Evolutionary conservation across 2,888 invertebrate species (phyloP).

Genomic region (Chrysotoxum bicinctum): DNA sequence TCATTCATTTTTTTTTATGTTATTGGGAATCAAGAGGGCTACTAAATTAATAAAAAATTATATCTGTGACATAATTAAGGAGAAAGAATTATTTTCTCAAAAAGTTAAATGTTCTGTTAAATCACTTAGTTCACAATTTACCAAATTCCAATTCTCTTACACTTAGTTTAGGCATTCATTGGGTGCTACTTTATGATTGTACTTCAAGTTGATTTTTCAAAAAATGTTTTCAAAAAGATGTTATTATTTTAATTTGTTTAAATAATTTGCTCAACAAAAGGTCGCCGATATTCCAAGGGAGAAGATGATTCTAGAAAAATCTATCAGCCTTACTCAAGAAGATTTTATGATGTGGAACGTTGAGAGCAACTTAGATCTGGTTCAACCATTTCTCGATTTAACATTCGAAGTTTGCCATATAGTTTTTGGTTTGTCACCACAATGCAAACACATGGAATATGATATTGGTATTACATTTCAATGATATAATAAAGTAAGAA

Average conservation of each 20-base stretch:
- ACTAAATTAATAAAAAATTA: too few relatives aligned
- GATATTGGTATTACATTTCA: conserved; percentile 84
- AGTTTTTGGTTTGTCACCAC: conserved; percentile 91
- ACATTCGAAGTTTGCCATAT: conserved; percentile 93
- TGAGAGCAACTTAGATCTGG: conserved; percentile 85
- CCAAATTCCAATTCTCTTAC: too few relatives aligned
- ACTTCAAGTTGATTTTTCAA: too few relatives aligned
- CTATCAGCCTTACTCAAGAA: conserved; percentile 86
- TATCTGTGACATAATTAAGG: too few relatives aligned
- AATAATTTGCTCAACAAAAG: background rate
- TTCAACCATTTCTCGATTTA: conserved; percentile 87
- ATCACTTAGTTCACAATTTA: too few relatives aligned
- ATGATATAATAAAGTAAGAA: background rate
- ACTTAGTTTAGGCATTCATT: too few relatives aligned
- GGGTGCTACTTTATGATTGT: too few relatives aligned
- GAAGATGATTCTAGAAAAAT: conserved; percentile 73
- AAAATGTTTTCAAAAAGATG: too few relatives aligned
- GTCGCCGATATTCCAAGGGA: background rate
- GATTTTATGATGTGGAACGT: conserved; percentile 95
- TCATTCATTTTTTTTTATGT: too few relatives aligned
- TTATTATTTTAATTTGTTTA: background rate
- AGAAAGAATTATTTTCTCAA: too few relatives aligned
- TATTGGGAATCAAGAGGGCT: too few relatives aligned
- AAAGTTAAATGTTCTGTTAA: too few relatives aligned
- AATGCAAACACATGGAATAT: conserved; percentile 90